These are phyloP conservation scores for Tubulanus polymorphus DNA, from an alignment of 2,888 invertebrate genomes.

Conservation along the genomic window DNA sequence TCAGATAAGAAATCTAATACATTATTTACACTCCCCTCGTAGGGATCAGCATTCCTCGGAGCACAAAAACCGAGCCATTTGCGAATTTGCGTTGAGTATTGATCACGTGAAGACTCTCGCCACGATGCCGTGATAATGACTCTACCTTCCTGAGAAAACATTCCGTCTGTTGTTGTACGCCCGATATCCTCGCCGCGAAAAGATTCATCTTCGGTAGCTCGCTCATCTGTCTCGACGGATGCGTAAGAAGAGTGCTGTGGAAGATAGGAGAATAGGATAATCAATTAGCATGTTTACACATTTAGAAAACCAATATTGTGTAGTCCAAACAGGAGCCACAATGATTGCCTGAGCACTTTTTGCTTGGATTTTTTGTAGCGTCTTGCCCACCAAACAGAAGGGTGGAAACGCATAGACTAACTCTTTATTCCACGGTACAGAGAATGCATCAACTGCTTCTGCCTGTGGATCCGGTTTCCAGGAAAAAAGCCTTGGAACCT, in stretches of 20 bases:
- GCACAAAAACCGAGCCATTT: not conserved
- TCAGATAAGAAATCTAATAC: constrained; percentile 9
- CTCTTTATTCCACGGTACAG: constrained; percentile 1
- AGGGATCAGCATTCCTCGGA: not conserved
- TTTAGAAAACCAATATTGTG: constrained; percentile 7
- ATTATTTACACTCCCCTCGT: not conserved
- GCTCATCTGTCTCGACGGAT: not conserved
- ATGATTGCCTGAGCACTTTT: constrained; percentile 5
- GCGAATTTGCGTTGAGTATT: not conserved
- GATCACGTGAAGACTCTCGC: constrained; percentile 3
- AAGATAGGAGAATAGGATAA: not conserved
- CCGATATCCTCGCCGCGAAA: constrained; percentile 2
- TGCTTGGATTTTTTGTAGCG: constrained; percentile 4
- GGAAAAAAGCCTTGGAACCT: constrained; percentile 5
- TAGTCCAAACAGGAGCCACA: constrained; percentile 10
- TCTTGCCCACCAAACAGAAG: constrained; percentile 10
- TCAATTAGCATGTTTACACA: not conserved
- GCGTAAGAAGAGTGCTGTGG: not conserved
- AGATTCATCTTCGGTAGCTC: constrained; percentile 1
- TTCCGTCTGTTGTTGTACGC: not conserved
- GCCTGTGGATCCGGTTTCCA: constrained; percentile 10
- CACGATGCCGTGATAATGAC: constrained; percentile 4
- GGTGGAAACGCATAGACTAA: constrained; percentile 6
- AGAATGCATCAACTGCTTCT: constrained; percentile 9
- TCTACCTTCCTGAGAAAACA: not conserved